Percentiles rank a stretch among this genome's conserved stretches.
phyloP scores from a whole-genome alignment of 2,113 vertebrate species.

The Thamnophis sirtalis region DNA sequence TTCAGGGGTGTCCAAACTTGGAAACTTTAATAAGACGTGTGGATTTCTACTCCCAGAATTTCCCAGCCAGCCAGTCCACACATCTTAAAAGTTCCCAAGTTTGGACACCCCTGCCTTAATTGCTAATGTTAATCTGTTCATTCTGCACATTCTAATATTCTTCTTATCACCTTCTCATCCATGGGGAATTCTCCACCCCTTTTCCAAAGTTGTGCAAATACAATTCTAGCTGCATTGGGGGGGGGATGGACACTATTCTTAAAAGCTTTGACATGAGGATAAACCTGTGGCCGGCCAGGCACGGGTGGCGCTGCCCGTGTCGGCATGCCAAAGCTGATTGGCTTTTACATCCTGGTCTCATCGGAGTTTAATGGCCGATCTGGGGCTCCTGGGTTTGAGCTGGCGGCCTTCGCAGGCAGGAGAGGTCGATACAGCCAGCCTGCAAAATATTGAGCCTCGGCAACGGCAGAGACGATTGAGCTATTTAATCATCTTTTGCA shows the following conservation, averaged over 20 bases:
- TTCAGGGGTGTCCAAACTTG: too few relatives aligned
- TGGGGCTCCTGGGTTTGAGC: conserved; percentile 61
- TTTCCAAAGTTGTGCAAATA: too few relatives aligned
- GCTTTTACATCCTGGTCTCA: conserved; percentile 71
- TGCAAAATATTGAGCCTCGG: conserved; percentile 72
- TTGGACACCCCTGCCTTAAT: too few relatives aligned
- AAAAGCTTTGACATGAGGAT: conserved; percentile 51
- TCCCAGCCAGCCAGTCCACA: too few relatives aligned
- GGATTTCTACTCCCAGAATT: too few relatives aligned
- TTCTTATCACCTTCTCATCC: too few relatives aligned
- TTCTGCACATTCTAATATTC: too few relatives aligned
- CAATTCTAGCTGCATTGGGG: too few relatives aligned
- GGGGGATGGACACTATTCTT: conserved; percentile 35
- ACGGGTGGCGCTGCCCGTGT: conserved; percentile 59
- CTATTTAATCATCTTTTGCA: conserved; percentile 80
- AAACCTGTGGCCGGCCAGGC: conserved; percentile 51
- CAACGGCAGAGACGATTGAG: conserved; percentile 68
- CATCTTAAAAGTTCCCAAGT: too few relatives aligned
- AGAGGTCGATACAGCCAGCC: conserved; percentile 69
- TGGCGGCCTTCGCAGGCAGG: conserved; percentile 55
- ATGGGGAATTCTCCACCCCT: too few relatives aligned
- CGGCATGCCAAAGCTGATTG: conserved; percentile 61
- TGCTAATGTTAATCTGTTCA: too few relatives aligned
- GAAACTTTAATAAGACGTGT: too few relatives aligned
- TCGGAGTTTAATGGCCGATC: conserved; percentile 74